Evolutionary conservation across 2,888 invertebrate genomes (phyloP).

Genomic region (Plebejus argus): DNA sequence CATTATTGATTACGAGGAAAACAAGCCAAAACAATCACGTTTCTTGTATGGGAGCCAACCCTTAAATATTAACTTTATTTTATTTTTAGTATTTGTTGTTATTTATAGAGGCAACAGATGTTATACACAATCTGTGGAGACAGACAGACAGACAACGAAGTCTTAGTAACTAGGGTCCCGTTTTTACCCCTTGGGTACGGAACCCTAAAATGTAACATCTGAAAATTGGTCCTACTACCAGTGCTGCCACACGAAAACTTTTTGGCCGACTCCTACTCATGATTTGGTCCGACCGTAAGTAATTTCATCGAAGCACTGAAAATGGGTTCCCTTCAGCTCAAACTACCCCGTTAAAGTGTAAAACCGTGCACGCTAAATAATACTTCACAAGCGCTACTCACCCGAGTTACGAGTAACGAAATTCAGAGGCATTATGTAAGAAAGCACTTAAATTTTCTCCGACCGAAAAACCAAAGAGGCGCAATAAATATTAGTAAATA

Average conservation of each 20-base stretch:
- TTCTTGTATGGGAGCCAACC: no score
- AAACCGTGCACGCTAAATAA: slow-evolving; percentile 28
- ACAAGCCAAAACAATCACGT: no score
- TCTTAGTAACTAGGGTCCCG: no score
- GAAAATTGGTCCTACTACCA: not conserved
- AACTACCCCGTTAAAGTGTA: slow-evolving; percentile 23
- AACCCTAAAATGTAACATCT: not conserved
- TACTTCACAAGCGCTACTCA: slow-evolving; percentile 26
- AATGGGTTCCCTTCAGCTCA: not conserved
- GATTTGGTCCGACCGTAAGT: not conserved
- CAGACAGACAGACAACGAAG: no score
- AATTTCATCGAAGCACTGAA: slow-evolving; percentile 1
- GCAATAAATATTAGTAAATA: slow-evolving; percentile 71
- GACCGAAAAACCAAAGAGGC: slow-evolving; percentile 48
- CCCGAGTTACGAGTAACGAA: slow-evolving; percentile 37
- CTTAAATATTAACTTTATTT: no score
- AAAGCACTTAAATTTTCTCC: slow-evolving; percentile 55
- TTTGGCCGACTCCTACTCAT: not conserved
- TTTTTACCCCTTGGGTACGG: no score
- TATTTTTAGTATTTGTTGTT: no score
- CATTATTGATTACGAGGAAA: no score
- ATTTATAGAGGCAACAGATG: no score
- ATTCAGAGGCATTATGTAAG: slow-evolving; percentile 42
- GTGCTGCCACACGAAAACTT: not conserved
- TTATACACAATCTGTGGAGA: no score